Evolutionary conservation across 1,140 invertebrate genomes (phyloP), one percentile per base, ranked within the genome.

Genomic region (Drosophila punjabiensis): DNA sequence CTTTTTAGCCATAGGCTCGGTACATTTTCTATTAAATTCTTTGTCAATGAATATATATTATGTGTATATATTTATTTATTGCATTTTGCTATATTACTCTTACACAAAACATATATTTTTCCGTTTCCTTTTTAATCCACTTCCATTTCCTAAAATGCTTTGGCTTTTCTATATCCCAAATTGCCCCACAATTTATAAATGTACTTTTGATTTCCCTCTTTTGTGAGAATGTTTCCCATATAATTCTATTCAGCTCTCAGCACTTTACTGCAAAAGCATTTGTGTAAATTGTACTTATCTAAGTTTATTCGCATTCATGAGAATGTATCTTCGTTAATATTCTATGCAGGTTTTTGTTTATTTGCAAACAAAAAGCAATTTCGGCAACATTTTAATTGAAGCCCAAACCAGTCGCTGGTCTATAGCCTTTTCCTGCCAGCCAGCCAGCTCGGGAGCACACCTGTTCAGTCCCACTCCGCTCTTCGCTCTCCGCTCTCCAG

Each of bases 351-450:
- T 50, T 83, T n/a, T 61, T 66, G 82, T 78, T 81, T 89, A 73
- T 90, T 79, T 86, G 75, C 67, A 62, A 73, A 84, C 81, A 85
- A 81, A 89, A 89, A 82, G 79, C 86, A 90, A 89, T 89, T 89
- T 89, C 55, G 81, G 76, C 69, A 59, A 82, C 82, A 79, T 85
- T 88, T 90, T 89, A 89, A 89, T 89, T 89, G 85, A 90, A 79
- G 82, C 53, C 67, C 55, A 35, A 61, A 20, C 35, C 70, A 35
- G 53, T 28, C 50, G 24, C 43, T 39, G 14, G 35, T 28, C 65
- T 11, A 55, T 56, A 37, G 43, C 20, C 41, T 48, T 52, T 37
- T 48, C 48, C 50, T 59, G 61, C 64, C 74, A 60, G 47, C n/a
- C n/a, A n/a, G n/a, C 33, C 52, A 32, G 30, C 30, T 24, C 1